These are phyloP conservation scores for Tapirus terrestris DNA, from an alignment of 2,113 vertebrate species.

Conservation along the genomic window DNA sequence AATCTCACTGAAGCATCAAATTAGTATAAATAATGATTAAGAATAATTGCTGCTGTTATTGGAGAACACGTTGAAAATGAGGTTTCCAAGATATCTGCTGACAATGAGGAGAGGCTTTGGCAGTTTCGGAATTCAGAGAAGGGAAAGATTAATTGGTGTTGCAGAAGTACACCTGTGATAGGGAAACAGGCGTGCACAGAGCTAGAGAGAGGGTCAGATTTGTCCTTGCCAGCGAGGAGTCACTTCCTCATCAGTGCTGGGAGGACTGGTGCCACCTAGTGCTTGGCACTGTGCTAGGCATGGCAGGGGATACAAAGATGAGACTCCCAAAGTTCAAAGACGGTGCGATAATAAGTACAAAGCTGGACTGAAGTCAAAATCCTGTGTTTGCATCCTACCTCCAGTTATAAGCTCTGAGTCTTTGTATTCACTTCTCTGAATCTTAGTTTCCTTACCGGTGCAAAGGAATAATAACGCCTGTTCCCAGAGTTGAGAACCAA, in stretches of 20 bases:
- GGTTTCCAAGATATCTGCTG: constrained; percentile 53
- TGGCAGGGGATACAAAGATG: background rate
- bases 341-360: background rate
- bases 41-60: constrained; percentile 60
- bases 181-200: background rate
- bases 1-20: constrained; percentile 72
- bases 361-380: background rate
- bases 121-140: constrained; percentile 6
- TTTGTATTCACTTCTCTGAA: background rate
- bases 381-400: background rate
- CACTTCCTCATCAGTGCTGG: background rate
- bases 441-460: background rate
- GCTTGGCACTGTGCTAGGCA: background rate
- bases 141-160: constrained; percentile 30
- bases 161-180: background rate
- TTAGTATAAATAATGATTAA: constrained; percentile 78
- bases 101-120: constrained; percentile 3
- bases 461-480: background rate
- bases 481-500: background rate
- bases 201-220: background rate
- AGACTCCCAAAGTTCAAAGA: background rate
- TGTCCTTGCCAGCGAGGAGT: background rate
- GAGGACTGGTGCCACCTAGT: background rate
- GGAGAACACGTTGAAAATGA: constrained; percentile 58
- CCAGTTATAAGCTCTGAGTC: background rate